Percentiles rank a stretch among this genome's conserved stretches.
These are phyloP conservation scores for Montipora sp. DNA, from an alignment of 64 coral and sea anemone species.

Conservation along the genomic window DNA sequence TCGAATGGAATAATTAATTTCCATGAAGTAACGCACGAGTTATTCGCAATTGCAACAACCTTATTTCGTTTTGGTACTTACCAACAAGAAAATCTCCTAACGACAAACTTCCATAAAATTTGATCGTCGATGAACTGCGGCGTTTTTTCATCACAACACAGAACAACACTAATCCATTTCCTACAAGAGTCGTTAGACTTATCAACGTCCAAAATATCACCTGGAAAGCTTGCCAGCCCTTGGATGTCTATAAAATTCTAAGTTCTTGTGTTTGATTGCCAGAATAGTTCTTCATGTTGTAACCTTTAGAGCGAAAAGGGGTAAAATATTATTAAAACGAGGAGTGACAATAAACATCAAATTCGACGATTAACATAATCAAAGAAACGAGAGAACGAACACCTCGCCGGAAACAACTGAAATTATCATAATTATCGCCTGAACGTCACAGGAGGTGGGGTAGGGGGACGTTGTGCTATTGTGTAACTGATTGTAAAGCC, in stretches of 20 bases:
- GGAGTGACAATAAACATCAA: not conserved
- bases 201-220: conserved; percentile 35
- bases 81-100: conserved; percentile 29
- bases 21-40: not conserved
- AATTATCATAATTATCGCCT: too few relatives aligned
- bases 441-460: too few relatives aligned
- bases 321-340: not conserved
- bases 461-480: too few relatives aligned
- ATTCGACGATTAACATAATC: too few relatives aligned
- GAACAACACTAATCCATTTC: conserved; percentile 14
- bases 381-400: too few relatives aligned
- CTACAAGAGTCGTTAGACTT: not conserved
- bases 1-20: not conserved
- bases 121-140: conserved; percentile 12
- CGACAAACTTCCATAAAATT: conserved; percentile 30
- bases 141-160: conserved; percentile 14
- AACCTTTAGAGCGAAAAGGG: not conserved
- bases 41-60: not conserved
- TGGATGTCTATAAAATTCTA: not conserved
- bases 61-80: not conserved
- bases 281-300: not conserved
- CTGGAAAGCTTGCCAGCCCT: conserved; percentile 45
- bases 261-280: not conserved
- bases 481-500: too few relatives aligned
- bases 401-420: too few relatives aligned